Evolutionary conservation across 1,140 invertebrate genomes (phyloP).

Genomic region (Dysdera silvatica): DNA sequence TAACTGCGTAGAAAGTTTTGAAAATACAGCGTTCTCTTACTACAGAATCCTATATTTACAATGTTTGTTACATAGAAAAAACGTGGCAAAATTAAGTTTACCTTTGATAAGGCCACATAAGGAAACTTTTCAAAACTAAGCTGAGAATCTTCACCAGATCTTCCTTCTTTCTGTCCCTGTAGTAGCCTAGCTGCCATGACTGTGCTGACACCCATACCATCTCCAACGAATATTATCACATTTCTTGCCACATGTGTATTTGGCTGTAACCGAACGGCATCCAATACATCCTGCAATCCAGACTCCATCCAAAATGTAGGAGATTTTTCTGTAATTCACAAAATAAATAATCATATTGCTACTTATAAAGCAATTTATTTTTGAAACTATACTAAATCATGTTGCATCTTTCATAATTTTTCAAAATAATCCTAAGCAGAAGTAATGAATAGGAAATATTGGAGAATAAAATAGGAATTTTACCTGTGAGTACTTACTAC

Average conservation of each 20-base stretch:
- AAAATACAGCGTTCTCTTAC: no score
- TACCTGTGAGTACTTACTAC: no score
- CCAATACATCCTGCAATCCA: slow-evolving; percentile 10
- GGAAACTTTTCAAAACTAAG: slow-evolving; percentile 76
- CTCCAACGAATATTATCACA: slow-evolving; percentile 82
- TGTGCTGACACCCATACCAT: slow-evolving; percentile 87
- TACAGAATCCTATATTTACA: no score
- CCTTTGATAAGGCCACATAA: slow-evolving; percentile 72
- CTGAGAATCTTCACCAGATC: slow-evolving; percentile 55
- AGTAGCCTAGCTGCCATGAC: slow-evolving; percentile 66
- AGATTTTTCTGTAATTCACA: slow-evolving; percentile 19
- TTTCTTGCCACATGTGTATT: slow-evolving; percentile 63
- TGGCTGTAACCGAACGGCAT: slow-evolving; percentile 45
- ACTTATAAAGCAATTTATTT: no score
- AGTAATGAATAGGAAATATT: no score
- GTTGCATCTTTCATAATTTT: no score
- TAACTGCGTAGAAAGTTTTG: no score
- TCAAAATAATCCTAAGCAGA: no score
- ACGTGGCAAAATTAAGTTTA: slow-evolving; percentile 44
- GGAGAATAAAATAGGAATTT: no score
- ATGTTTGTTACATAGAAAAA: no score
- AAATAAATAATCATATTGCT: no score
- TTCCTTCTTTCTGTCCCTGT: slow-evolving; percentile 48
- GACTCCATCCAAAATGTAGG: slow-evolving; percentile 23
- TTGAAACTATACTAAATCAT: no score